Conservation (phyloP, 2,113 vertebrate genomes). For the Coturnix japonica region DNA sequence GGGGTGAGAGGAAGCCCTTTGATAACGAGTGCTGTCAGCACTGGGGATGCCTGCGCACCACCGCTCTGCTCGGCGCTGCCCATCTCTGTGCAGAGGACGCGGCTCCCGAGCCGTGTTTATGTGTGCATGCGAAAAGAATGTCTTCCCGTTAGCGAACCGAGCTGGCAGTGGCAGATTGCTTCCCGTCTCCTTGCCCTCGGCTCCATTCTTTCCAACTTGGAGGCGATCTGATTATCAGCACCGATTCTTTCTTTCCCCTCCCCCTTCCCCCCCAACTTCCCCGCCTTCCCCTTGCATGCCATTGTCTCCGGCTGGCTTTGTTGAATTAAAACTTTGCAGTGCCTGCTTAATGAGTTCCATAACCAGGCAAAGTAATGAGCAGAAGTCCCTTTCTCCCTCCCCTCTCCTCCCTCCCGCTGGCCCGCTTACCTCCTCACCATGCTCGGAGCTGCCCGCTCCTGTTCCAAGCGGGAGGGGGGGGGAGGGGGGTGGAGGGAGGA, state of each 20-base stretch:
- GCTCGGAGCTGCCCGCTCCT: constrained; percentile 25
- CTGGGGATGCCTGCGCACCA: constrained; percentile 13
- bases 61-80: background rate
- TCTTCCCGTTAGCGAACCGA: constrained; percentile 41
- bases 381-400: constrained; percentile 52
- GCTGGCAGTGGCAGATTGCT: constrained; percentile 48
- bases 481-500: background rate
- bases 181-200: constrained; percentile 44
- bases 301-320: constrained; percentile 67
- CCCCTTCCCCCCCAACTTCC: too few relatives aligned
- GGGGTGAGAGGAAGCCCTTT: constrained; percentile 47
- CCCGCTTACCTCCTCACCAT: constrained; percentile 64
- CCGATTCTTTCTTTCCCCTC: constrained; percentile 40
- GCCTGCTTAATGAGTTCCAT: constrained; percentile 78
- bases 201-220: constrained; percentile 59
- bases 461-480: background rate
- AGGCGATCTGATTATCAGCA: constrained; percentile 72
- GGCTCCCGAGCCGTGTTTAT: constrained; percentile 34
- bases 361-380: constrained; percentile 73
- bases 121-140: constrained; percentile 56
- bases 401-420: constrained; percentile 43
- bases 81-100: background rate
- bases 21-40: constrained; percentile 51
- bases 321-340: constrained; percentile 74
- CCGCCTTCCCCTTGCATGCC: constrained; percentile 22